A percentile compares a stretch with the other conserved stretches of the same genome.
Conservation (phyloP, 2,888 invertebrate genomes). For the Gordius sp. region DNA sequence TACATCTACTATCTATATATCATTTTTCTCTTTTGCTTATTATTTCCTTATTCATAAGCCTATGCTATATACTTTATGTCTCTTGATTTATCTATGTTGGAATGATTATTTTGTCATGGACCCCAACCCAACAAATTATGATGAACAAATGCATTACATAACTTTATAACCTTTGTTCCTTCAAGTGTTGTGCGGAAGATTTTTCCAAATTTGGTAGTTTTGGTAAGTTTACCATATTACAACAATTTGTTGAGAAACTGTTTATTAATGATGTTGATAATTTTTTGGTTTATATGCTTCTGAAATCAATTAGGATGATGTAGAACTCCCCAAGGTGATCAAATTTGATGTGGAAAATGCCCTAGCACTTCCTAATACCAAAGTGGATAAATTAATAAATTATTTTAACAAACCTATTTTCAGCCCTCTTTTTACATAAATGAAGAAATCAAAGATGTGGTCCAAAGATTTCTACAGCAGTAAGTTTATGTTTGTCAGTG, state of each 20-base stretch:
- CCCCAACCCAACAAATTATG: no score
- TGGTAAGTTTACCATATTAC: background rate
- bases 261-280: background rate
- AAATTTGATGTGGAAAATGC: conserved; percentile 14
- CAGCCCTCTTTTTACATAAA: background rate
- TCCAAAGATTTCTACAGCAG: conserved; percentile 8
- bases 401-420: background rate
- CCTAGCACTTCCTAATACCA: background rate
- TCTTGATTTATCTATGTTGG: no score
- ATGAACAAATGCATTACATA: no score
- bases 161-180: no score
- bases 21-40: no score
- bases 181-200: background rate
- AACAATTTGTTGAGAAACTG: background rate
- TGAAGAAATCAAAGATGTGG: background rate
- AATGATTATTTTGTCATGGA: no score
- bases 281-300: background rate
- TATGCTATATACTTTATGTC: no score
- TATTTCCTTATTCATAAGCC: no score
- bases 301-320: conserved; percentile 12
- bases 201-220: background rate
- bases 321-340: conserved; percentile 8
- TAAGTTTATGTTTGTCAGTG: no score
- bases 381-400: background rate
- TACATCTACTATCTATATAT: no score